Conservation (phyloP, 2,888 invertebrate species). For the Oxytorus armatus region DNA sequence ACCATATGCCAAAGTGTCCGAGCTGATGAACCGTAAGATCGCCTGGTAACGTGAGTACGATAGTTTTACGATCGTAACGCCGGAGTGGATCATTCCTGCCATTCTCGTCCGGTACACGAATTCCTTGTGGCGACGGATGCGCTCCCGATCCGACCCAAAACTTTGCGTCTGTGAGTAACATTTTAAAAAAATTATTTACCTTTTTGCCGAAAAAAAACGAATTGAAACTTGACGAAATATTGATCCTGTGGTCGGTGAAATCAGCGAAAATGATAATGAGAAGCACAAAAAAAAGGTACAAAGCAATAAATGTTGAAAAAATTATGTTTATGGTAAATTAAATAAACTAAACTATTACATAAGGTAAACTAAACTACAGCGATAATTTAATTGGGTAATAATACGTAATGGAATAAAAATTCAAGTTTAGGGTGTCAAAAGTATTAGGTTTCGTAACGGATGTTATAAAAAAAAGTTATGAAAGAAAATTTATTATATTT, state of each 20-base stretch:
- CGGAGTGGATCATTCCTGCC: constrained; percentile 92
- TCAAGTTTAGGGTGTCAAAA: background rate
- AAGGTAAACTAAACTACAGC: no score
- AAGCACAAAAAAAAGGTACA: no score
- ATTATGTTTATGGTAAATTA: no score
- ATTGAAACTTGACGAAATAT: no score
- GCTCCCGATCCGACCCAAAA: constrained; percentile 96
- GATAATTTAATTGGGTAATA: no score
- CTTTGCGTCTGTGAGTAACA: constrained; percentile 90
- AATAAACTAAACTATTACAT: no score
- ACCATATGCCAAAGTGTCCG: constrained; percentile 97
- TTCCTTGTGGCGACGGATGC: constrained; percentile 92
- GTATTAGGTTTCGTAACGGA: background rate
- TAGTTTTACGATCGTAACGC: constrained; percentile 93
- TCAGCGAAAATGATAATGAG: no score
- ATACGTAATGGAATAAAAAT: no score
- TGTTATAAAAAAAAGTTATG: constrained; percentile 2
- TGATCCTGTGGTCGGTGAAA: no score
- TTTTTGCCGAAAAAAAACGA: background rate
- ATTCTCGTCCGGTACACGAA: constrained; percentile 95
- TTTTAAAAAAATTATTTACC: background rate
- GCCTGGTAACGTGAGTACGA: constrained; percentile 94
- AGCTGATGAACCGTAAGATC: constrained; percentile 96
- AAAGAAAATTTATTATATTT: constrained; percentile 23
- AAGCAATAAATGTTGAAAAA: no score